These are phyloP conservation scores for Tetrao urogallus DNA, from an alignment of 2,113 vertebrate genomes.

Conservation along the genomic window DNA sequence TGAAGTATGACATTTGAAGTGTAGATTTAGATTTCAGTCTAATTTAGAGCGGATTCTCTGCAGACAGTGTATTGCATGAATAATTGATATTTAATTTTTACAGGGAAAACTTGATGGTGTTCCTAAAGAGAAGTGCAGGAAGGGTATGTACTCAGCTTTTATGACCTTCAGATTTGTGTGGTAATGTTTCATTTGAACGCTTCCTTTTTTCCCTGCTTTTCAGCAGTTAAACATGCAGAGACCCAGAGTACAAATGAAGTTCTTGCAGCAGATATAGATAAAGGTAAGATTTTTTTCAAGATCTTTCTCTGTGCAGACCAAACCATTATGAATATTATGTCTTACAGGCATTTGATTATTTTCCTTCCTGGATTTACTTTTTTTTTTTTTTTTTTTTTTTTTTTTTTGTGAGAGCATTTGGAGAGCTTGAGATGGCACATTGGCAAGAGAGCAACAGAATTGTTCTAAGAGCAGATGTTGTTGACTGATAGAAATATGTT, in stretches of 20 bases:
- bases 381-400: too few species aligned
- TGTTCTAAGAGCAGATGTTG: neutral
- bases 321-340: neutral
- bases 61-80: neutral
- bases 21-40: neutral
- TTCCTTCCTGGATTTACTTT: neutral
- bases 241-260: constrained; percentile 81
- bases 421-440: neutral
- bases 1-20: neutral
- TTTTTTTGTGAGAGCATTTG: neutral
- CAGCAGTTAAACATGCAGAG: constrained; percentile 81
- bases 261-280: constrained; percentile 81
- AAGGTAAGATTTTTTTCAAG: constrained; percentile 79
- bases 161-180: neutral
- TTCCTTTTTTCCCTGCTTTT: neutral
- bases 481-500: neutral
- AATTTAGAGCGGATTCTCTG: neutral
- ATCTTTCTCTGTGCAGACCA: neutral
- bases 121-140: constrained; percentile 76
- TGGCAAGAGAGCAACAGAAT: neutral
- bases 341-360: neutral
- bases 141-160: constrained; percentile 77
- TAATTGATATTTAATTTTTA: constrained; percentile 15
- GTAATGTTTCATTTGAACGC: neutral
- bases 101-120: constrained; percentile 82